These are phyloP conservation scores for Gephyroberyx darwinii DNA, from an alignment of 2,797 vertebrate genomes.

Conservation along the genomic window DNA sequence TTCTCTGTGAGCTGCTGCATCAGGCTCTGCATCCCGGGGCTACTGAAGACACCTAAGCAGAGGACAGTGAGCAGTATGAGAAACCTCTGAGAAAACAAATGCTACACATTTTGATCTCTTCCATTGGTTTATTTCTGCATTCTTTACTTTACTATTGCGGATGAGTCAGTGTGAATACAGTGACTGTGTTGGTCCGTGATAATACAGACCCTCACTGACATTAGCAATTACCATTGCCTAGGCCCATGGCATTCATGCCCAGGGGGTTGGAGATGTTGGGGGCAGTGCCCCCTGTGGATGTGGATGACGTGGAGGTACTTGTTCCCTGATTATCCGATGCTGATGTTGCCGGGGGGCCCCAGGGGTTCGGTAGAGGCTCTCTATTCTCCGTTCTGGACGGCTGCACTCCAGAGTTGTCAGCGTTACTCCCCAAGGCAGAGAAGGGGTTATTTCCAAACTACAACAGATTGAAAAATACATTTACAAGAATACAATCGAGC, in stretches of 20 bases:
- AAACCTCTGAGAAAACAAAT: neutral
- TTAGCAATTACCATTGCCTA: slow-evolving; percentile 83
- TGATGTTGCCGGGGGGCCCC: slow-evolving; percentile 84
- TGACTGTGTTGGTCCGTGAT: neutral
- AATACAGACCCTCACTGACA: too few species aligned
- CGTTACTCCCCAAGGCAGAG: slow-evolving; percentile 86
- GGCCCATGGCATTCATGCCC: slow-evolving; percentile 84
- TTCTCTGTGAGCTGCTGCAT: slow-evolving; percentile 91
- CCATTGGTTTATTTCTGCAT: too few species aligned
- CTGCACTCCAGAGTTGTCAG: slow-evolving; percentile 83
- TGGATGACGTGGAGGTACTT: slow-evolving; percentile 34
- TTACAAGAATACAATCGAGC: neutral
- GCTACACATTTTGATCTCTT: too few species aligned
- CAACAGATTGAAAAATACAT: neutral
- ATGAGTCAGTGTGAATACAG: too few species aligned
- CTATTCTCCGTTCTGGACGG: slow-evolving; percentile 90
- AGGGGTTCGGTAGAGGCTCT: slow-evolving; percentile 90
- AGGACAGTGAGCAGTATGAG: neutral
- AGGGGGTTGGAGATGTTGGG: slow-evolving; percentile 89
- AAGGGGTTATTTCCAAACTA: slow-evolving; percentile 93
- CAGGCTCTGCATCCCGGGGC: slow-evolving; percentile 90
- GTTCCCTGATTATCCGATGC: slow-evolving; percentile 34
- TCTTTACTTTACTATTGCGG: too few species aligned
- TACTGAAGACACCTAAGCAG: slow-evolving; percentile 86
- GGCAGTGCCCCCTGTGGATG: slow-evolving; percentile 45